These are phyloP conservation scores for Drosophila pseudotalamancana DNA, from an alignment of 2,888 invertebrate genomes.

Conservation along the genomic window DNA sequence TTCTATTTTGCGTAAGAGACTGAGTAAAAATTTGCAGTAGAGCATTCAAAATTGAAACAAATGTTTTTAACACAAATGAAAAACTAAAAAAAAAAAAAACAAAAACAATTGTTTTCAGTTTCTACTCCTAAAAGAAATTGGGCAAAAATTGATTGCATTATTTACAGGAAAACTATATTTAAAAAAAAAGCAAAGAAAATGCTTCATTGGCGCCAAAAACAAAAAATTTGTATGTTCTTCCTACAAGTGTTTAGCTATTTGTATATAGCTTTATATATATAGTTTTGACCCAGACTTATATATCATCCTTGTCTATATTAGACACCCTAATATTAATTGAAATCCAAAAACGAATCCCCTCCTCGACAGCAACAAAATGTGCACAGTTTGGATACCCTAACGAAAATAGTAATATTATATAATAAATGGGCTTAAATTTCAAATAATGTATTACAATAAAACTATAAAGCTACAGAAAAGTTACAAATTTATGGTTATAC, in stretches of 20 bases:
- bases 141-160: slow-evolving; percentile 34
- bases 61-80: slow-evolving; percentile 20
- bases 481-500: slow-evolving; percentile 30
- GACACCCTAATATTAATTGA: slow-evolving; percentile 63
- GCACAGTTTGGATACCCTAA: slow-evolving; percentile 41
- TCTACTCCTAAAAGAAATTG: slow-evolving; percentile 36
- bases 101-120: slow-evolving; percentile 36
- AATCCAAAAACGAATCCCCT: slow-evolving; percentile 26
- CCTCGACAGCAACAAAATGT: slow-evolving; percentile 25
- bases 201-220: slow-evolving; percentile 58
- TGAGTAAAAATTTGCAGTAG: slow-evolving; percentile 61
- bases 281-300: slow-evolving; percentile 59
- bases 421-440: slow-evolving; percentile 1
- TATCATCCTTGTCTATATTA: slow-evolving; percentile 77
- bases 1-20: slow-evolving; percentile 73
- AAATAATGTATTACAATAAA: slow-evolving; percentile 10
- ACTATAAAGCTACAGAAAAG: slow-evolving; percentile 12
- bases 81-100: not conserved
- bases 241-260: slow-evolving; percentile 51
- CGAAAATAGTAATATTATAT: slow-evolving; percentile 3
- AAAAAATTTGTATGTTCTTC: slow-evolving; percentile 42
- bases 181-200: slow-evolving; percentile 24
- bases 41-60: slow-evolving; percentile 43
- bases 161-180: slow-evolving; percentile 62
- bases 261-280: slow-evolving; percentile 43